Base-by-base conservation (phyloP, 2,797 vertebrate genomes). In the Epinephelus malabaricus region DNA sequence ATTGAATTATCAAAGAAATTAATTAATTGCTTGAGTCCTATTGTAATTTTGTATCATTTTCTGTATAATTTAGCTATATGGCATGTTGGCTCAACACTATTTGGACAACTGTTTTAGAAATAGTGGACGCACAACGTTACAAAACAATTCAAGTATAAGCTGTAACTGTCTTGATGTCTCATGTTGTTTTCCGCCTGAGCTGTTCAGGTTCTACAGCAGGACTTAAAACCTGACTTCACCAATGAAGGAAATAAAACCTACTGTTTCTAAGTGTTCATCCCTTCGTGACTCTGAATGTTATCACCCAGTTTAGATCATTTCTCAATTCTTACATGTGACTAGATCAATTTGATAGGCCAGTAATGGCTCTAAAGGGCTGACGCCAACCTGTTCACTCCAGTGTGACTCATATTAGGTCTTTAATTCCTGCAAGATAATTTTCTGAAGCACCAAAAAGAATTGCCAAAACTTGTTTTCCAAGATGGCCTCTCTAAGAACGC, bases 241-340 rank as follows among this genome's bases (percentile, higher is more conserved):
- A 60, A 30, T 38, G 38, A 50, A 49, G 40, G 15, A 55, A 74
- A 49, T 77, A 46, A 61, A 79, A n/a, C 7, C 0, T 65, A 47
- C 1, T 46, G 51, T 43, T 21, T 15, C 10, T 54, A 8, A 38
- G 43, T 21, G 58, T 34, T 76, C 27, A 6, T 45, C 45, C 40
- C 18, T 3, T 15, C 3, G 0, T 78, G 75, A 0, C 54, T 59
- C n/a, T 72, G 56, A 75, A 74, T 63, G 18, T 23, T 45, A 61
- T 76, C 73, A 69, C 47, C 43, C 4, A 9, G 38, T 77, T 83
- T 34, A 15, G n/a, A 59, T 71, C 0, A n/a, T 59, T 72, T 69
- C 17, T 45, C 6, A 56, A 1, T 50, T 58, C 56, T 69, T 68
- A 60, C 21, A 17, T 46, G 46, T 43, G 25, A 51, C 76, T 46